These are phyloP conservation scores for Drosophila pseudoananassae DNA, from an alignment of 1,140 invertebrate genomes.

Conservation along the genomic window DNA sequence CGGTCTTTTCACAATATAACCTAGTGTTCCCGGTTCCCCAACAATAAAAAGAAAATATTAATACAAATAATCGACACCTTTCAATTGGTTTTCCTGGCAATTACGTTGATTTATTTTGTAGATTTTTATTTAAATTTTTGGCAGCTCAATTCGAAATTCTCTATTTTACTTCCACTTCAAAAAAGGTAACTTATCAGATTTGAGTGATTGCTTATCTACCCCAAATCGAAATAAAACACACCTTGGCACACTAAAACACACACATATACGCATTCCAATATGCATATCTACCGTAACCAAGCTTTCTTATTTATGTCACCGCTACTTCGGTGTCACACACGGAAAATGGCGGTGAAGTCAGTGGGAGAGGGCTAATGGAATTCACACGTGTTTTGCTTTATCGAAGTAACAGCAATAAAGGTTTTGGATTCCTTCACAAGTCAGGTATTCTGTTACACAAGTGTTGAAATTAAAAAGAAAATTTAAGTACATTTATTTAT, in stretches of 20 bases:
- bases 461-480: constrained; percentile 1
- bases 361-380: constrained; percentile 25
- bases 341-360: constrained; percentile 14
- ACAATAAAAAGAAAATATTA: neutral
- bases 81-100: neutral
- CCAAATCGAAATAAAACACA: constrained; percentile 35
- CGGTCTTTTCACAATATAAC: constrained; percentile 8
- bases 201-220: constrained; percentile 48
- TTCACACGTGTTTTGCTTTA: constrained; percentile 40
- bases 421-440: constrained; percentile 9
- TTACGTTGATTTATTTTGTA: constrained; percentile 3
- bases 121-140: neutral
- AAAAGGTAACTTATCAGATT: constrained; percentile 25
- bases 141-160: neutral
- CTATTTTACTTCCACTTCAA: constrained; percentile 4
- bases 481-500: neutral
- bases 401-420: constrained; percentile 36
- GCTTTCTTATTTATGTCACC: constrained; percentile 36
- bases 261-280: constrained; percentile 6
- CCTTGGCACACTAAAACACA: constrained; percentile 17
- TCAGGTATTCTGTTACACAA: constrained; percentile 26
- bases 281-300: constrained; percentile 11
- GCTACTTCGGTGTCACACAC: constrained; percentile 27
- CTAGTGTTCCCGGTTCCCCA: neutral
- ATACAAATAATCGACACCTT: neutral